phyloP scores from a whole-genome alignment of 2,888 invertebrate species.

The Escarpia spicata region DNA sequence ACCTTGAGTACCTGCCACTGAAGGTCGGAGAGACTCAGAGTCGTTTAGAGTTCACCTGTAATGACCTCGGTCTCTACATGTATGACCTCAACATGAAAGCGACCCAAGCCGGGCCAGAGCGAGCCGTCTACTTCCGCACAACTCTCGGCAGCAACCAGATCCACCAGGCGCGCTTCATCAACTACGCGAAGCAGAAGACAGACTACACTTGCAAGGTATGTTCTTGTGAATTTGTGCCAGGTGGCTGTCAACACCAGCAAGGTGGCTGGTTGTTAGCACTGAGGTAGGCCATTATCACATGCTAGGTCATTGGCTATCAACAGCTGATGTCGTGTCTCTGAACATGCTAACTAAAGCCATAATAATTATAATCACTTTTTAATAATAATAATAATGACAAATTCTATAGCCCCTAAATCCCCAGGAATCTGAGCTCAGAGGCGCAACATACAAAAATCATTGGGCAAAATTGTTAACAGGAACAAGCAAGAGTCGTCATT shows the following conservation, averaged over 20 bases:
- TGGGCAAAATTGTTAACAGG: too few relatives aligned
- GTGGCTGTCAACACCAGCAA: not conserved
- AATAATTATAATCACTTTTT: too few relatives aligned
- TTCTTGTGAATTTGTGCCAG: not conserved
- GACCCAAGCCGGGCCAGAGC: slow-evolving; percentile 62
- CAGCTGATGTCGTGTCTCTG: not conserved
- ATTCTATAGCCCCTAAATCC: too few relatives aligned
- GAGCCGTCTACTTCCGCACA: slow-evolving; percentile 61
- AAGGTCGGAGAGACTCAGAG: slow-evolving; percentile 59
- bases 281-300: not conserved
- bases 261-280: not conserved
- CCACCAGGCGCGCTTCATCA: slow-evolving; percentile 62
- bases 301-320: not conserved
- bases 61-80: slow-evolving; percentile 62
- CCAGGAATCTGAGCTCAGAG: too few relatives aligned
- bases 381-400: too few relatives aligned
- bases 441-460: too few relatives aligned
- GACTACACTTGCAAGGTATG: slow-evolving; percentile 65
- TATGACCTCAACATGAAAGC: slow-evolving; percentile 64
- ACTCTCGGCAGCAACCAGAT: slow-evolving; percentile 59
- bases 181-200: slow-evolving; percentile 65
- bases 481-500: too few relatives aligned
- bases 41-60: slow-evolving; percentile 60
- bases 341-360: not conserved
- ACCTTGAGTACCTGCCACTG: slow-evolving; percentile 64